Evolutionary conservation across 2,113 vertebrate species (phyloP), one percentile per base, ranked within the genome.

Genomic region (Apteryx owenii): DNA sequence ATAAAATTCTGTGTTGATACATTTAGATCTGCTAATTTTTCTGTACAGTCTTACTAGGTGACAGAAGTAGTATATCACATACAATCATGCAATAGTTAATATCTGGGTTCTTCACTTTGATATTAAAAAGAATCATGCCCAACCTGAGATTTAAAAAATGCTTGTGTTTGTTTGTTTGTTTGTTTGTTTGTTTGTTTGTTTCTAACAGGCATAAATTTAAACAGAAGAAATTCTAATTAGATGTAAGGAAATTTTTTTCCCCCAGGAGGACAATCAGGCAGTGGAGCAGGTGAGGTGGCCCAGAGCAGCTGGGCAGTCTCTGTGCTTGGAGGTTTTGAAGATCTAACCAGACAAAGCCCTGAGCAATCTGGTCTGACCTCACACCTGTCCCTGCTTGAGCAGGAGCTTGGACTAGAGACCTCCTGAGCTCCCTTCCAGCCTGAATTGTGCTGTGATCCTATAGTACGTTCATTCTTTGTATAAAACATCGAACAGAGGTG

Each of bases 21-120:
- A 14, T 26, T 61, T 61, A 6, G 50, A 77, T 31, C 15, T 82
- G 5, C 21, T n/a, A 38, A n/a, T 5, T 38, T 53, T 33, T 58
- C 28, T 23, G 6, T 9, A 22, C 2, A n/a, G 23, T 15, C 20
- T 44, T 46, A 53, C 0, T 10, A 62, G 58, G 38, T 4, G 5
- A 40, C 25, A 58, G 5, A 85, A 78, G 7, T 38, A 85, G 1
- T 19, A 42, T 0, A n/a, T 10, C 5, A 36, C 4, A 79, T 56
- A 40, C 13, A 76, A 79, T 53, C 10, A 68, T 3, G 21, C 0
- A 77, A 60, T 4, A 54, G 54, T 29, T 56, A 15, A 28, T 56
- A 56, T 14, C 22, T 80, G 46, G 6, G 46, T 40, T 82, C 46
- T 85, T 64, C 36, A 50, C 16, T 70, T 86, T 22, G 51, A 20